Base-by-base conservation (phyloP, 2,797 vertebrate genomes). In the Pelobates cultripes region DNA sequence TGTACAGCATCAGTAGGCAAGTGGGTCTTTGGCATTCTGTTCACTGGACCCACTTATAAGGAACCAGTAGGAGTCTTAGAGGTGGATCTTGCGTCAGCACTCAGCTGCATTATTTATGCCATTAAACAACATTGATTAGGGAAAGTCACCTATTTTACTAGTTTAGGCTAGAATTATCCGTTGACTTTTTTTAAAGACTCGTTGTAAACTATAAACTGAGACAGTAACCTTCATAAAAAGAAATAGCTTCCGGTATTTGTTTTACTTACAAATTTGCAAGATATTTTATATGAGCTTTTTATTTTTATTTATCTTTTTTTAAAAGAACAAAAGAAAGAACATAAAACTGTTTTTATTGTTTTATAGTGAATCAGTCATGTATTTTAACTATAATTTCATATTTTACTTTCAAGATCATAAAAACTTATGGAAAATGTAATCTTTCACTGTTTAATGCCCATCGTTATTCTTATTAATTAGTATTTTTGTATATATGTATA, bases 21-120 rank as follows among this genome's bases (percentile, higher is more conserved):
- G 79, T 88, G 86, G 89, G 85, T 67, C 83, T 43, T 45, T 82
- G 86, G 73, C 10, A 67, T 80, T 71, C 42, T 84, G 47, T 76
- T 76, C 77, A 76, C 57, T 73, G 74, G 77, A 72, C 77, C 72
- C 89, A 84, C 82, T 86, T 84, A 83, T 86, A 80, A 81, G 86
- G 81, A 86, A 86, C 81, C 85, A 86, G 86, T 85, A 70, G 40
- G 84, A 86, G 78, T 84, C 68, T 85, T 79, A 84, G 90, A 91
- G 91, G 91, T 85, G 85, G 86, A 44, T 77, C 79, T 82, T 87
- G 82, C 89, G 89, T 93, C 87, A 89, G 87, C 91, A 89, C 89
- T 93, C 87, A 89, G 87, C 91, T 88, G 3, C 64, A 61, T 78
- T 53, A 80, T 63, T 84, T 64, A 47, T 60, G 10, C 47, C 17